Evolutionary conservation across 2,797 vertebrate genomes (phyloP).

Genomic region (Cottoperca gobio): DNA sequence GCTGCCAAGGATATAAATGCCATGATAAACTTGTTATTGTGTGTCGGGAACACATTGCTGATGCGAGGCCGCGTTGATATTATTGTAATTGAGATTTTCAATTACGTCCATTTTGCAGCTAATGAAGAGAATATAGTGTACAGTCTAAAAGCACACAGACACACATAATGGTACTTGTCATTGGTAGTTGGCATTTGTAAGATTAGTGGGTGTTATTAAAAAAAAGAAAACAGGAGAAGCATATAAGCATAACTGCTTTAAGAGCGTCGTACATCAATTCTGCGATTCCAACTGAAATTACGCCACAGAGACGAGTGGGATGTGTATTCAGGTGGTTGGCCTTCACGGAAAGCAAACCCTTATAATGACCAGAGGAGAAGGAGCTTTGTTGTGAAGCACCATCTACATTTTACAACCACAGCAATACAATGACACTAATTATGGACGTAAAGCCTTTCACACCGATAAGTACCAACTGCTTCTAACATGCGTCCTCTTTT

Average conservation of each 20-base stretch:
- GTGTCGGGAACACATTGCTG: conserved; percentile 58
- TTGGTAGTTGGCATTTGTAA: conserved; percentile 4
- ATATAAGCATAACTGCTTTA: neutral
- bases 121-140: conserved; percentile 44
- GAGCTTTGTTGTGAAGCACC: conserved; percentile 12
- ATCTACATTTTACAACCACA: conserved; percentile 35
- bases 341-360: conserved; percentile 2
- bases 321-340: conserved; percentile 14
- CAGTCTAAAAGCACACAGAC: neutral
- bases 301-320: conserved; percentile 4
- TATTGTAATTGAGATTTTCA: conserved; percentile 76
- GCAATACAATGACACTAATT: conserved; percentile 2
- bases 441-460: neutral
- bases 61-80: conserved; percentile 53
- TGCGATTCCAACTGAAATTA: conserved; percentile 35
- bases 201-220: conserved; percentile 50
- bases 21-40: conserved; percentile 74
- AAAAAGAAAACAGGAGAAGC: neutral
- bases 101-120: conserved; percentile 56
- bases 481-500: conserved; percentile 6
- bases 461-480: neutral
- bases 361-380: conserved; percentile 24
- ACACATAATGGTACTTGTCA: neutral
- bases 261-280: conserved; percentile 21
- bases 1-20: conserved; percentile 74